Percentiles rank a stretch among this genome's conserved stretches.
phyloP scores from a whole-genome alignment of 1,140 invertebrate genomes.

The Tetragnatha versicolor region DNA sequence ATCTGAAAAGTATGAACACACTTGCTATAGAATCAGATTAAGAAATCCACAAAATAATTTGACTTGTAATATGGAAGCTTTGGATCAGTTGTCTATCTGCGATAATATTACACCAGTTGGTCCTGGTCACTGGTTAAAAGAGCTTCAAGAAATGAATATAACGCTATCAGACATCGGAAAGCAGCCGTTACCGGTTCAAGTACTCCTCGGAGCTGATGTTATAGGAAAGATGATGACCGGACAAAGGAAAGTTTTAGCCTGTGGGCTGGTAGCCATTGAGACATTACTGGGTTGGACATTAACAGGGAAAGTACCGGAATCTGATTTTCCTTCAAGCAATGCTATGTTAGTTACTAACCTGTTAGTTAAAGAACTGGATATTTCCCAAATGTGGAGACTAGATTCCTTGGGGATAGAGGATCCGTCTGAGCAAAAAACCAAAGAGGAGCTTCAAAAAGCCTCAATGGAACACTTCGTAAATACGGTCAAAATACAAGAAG shows the following conservation, averaged over 20 bases:
- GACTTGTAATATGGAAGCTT: slow-evolving; percentile 15
- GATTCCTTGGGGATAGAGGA: background rate
- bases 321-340: background rate
- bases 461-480: background rate
- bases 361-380: background rate
- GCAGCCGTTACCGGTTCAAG: background rate
- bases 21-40: slow-evolving; percentile 8
- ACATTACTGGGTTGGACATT: slow-evolving; percentile 26
- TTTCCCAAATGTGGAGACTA: background rate
- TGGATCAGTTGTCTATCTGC: background rate
- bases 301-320: background rate
- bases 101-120: slow-evolving; percentile 12
- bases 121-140: background rate
- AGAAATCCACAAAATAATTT: background rate
- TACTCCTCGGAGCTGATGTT: slow-evolving; percentile 15
- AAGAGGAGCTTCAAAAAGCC: background rate
- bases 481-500: slow-evolving; percentile 9
- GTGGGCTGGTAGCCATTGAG: background rate
- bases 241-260: background rate
- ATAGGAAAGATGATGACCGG: slow-evolving; percentile 14
- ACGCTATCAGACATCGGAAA: background rate
- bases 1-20: background rate
- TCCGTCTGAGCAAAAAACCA: background rate
- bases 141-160: slow-evolving; percentile 18
- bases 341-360: background rate